These are phyloP conservation scores for Hyppa rectilinea DNA, from an alignment of 2,888 invertebrate species.

Conservation along the genomic window DNA sequence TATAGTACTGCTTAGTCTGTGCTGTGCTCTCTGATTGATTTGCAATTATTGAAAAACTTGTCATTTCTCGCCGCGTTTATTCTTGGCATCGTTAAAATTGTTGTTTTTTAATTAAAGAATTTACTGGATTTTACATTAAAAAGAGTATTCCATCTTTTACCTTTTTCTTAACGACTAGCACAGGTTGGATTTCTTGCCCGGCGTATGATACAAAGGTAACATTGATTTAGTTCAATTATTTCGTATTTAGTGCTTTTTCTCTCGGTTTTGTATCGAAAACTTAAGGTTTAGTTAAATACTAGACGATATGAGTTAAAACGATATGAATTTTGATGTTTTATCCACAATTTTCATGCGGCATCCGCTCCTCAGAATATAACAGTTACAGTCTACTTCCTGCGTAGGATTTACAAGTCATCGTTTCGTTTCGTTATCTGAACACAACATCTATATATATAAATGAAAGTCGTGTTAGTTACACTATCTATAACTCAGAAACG, in stretches of 20 bases:
- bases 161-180: background rate
- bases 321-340: background rate
- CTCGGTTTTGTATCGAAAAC: background rate
- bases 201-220: constrained; percentile 30
- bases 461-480: too few species aligned
- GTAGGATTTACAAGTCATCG: constrained; percentile 27
- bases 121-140: background rate
- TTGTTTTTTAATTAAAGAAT: background rate
- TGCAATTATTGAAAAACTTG: constrained; percentile 2
- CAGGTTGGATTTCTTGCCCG: constrained; percentile 10
- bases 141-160: background rate
- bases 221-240: background rate
- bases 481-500: too few species aligned
- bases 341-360: background rate
- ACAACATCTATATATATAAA: too few species aligned
- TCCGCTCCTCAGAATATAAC: background rate
- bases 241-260: background rate
- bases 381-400: background rate
- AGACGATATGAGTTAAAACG: background rate
- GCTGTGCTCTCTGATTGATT: too few species aligned
- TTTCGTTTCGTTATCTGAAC: constrained; percentile 3
- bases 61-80: background rate
- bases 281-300: background rate
- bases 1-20: too few species aligned
- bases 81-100: constrained; percentile 1